Conservation (phyloP, 2,797 vertebrate genomes). For the Acrocephalus scirpaceus region DNA sequence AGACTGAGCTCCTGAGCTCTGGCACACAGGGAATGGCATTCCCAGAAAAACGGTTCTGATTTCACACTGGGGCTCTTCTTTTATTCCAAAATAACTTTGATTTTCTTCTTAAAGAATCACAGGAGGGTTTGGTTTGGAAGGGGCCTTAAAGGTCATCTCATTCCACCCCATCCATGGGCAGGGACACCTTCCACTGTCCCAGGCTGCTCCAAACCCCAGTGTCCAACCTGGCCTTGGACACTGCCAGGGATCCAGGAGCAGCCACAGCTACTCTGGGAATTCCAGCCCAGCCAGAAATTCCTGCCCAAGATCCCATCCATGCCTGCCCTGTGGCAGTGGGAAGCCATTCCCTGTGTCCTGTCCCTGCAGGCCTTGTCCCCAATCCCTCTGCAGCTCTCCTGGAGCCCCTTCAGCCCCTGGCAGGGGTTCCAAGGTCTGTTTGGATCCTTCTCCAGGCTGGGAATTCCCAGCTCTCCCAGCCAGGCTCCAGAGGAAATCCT, state of each 20-base stretch:
- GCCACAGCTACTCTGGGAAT: not conserved
- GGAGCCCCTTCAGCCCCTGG: not conserved
- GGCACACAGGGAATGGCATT: not conserved
- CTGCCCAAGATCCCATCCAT: not conserved
- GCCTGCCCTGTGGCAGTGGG: not conserved
- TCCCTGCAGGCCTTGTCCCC: not conserved
- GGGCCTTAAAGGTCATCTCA: no score
- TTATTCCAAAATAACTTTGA: no score
- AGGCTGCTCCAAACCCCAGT: no score
- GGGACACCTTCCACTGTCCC: no score
- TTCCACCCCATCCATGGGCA: no score
- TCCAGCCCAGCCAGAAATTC: not conserved
- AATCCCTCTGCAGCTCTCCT: not conserved
- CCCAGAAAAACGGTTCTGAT: no score
- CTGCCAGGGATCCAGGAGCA: no score
- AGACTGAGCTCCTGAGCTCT: not conserved
- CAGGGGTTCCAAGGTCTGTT: rapidly evolving
- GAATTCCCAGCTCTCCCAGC: not conserved
- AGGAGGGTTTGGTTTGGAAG: no score
- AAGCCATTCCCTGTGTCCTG: not conserved
- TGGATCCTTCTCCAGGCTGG: not conserved
- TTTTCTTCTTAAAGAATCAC: no score
- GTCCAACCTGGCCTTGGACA: no score
- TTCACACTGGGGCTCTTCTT: no score
- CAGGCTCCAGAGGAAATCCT: not conserved